Percentiles rank a stretch among this genome's conserved stretches.
phyloP scores from a whole-genome alignment of 1,140 invertebrate species.

The Leptinotarsa lineolata region DNA sequence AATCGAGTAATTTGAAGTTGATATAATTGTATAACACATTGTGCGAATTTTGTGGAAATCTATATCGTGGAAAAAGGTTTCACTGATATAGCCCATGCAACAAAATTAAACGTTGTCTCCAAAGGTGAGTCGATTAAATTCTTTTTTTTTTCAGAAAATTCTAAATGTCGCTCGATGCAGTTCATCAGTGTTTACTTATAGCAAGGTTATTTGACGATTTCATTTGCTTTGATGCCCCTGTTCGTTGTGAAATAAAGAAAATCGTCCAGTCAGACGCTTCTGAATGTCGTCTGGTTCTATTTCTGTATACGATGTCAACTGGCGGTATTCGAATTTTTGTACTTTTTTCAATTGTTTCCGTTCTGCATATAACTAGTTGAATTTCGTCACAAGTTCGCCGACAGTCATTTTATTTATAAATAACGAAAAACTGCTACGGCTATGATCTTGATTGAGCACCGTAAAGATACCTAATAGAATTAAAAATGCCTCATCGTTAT shows the following conservation, averaged over 20 bases:
- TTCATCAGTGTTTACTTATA: neutral
- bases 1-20: no score
- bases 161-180: neutral
- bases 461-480: no score
- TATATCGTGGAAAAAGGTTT: no score
- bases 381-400: slow-evolving; percentile 12
- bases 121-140: neutral
- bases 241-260: slow-evolving; percentile 1
- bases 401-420: neutral
- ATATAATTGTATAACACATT: no score
- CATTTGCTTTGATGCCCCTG: neutral
- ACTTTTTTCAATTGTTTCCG: slow-evolving; percentile 37
- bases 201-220: neutral
- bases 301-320: slow-evolving; percentile 14
- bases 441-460: no score
- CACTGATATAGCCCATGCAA: no score
- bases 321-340: slow-evolving; percentile 26
- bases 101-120: no score
- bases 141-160: neutral
- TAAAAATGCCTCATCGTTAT: no score
- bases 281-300: slow-evolving; percentile 36
- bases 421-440: neutral
- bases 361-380: slow-evolving; percentile 17
- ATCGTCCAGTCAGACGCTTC: slow-evolving; percentile 19
- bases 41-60: no score